Evolutionary conservation across 2,888 invertebrate species (phyloP).

Genomic region (Crematogaster levior): DNA sequence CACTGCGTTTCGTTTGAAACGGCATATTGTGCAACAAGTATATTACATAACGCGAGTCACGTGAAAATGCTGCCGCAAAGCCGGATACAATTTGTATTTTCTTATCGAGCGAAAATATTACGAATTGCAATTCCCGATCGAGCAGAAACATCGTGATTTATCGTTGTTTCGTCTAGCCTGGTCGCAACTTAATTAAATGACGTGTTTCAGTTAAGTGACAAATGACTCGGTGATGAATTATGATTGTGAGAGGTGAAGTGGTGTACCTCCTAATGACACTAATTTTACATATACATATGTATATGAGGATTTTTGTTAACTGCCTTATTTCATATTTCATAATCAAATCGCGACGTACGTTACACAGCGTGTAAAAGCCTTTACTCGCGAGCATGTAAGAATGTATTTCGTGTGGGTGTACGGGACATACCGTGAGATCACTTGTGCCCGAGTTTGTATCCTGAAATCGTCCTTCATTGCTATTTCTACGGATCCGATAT

Average conservation of each 20-base stretch:
- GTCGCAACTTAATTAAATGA: slow-evolving; percentile 1
- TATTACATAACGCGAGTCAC: slow-evolving; percentile 8
- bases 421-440: slow-evolving; percentile 21
- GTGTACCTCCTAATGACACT: neutral
- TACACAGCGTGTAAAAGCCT: neutral
- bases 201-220: neutral
- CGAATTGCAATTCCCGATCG: neutral
- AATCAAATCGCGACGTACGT: neutral
- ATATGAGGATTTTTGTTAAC: neutral
- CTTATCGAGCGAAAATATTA: neutral
- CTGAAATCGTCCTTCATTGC: slow-evolving; percentile 30
- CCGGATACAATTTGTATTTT: neutral
- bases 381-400: neutral
- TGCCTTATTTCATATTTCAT: neutral
- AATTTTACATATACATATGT: neutral
- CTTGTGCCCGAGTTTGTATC: slow-evolving; percentile 30
- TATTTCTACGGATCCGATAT: neutral
- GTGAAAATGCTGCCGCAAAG: neutral
- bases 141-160: slow-evolving; percentile 3
- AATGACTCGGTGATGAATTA: neutral
- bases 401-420: slow-evolving; percentile 20
- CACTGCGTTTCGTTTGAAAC: slow-evolving; percentile 17
- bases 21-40: slow-evolving; percentile 1
- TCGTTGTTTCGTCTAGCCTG: neutral
- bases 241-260: neutral